These are phyloP conservation scores for Mixornis gularis DNA, from an alignment of 2,113 vertebrate genomes.

Conservation along the genomic window DNA sequence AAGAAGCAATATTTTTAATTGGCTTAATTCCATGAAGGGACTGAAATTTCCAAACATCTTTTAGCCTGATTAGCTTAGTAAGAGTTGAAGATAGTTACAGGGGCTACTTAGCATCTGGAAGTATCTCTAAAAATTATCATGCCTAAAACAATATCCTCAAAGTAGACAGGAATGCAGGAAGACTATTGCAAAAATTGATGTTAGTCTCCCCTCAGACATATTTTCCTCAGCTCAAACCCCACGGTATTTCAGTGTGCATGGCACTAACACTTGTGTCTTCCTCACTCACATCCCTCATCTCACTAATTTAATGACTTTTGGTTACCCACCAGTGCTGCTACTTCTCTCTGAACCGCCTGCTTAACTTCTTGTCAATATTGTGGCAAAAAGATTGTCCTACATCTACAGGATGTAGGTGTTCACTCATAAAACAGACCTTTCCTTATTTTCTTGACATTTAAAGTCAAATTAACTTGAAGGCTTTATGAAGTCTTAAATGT, in stretches of 20 bases:
- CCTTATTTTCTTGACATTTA: neutral
- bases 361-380: neutral
- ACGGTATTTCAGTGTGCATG: neutral
- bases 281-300: neutral
- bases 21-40: neutral
- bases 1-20: neutral
- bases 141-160: neutral
- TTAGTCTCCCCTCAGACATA: neutral
- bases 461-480: neutral
- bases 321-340: neutral
- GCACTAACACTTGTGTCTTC: neutral
- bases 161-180: neutral
- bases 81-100: neutral
- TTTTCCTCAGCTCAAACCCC: neutral
- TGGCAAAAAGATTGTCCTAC: neutral
- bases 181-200: neutral
- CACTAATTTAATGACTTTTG: neutral
- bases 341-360: neutral
- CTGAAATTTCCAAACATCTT: neutral
- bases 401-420: neutral
- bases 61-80: neutral
- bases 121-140: neutral
- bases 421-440: neutral
- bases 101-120: neutral
- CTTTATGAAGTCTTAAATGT: neutral